phyloP scores from a whole-genome alignment of 2,797 vertebrate genomes.

The Todus mexicanus region DNA sequence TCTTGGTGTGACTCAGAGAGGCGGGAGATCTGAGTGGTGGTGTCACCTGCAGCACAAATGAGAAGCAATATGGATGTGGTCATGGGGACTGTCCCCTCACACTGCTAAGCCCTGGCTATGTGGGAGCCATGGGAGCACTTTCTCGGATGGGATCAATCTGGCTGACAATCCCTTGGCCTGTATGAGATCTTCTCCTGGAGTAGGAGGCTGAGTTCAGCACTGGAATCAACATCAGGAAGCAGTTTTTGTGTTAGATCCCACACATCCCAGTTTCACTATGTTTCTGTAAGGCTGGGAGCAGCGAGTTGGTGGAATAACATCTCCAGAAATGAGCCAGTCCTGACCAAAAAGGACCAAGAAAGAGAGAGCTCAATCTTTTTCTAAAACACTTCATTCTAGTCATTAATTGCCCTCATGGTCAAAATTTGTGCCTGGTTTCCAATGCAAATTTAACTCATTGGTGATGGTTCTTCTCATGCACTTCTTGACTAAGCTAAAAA shows the following conservation, averaged over 20 bases:
- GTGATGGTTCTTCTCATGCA: not conserved
- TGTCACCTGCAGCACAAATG: not conserved
- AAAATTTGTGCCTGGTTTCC: not conserved
- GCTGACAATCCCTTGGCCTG: not conserved
- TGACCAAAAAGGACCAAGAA: not conserved
- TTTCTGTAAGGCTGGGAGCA: not conserved
- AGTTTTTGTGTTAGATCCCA: not conserved
- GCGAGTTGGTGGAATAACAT: not conserved
- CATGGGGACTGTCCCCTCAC: not conserved
- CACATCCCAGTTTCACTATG: not conserved
- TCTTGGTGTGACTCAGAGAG: not conserved
- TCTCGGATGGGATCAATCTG: not conserved
- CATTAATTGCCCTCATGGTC: not conserved
- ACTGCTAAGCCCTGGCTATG: not conserved
- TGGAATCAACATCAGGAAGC: not conserved
- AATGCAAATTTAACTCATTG: not conserved
- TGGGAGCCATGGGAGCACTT: not conserved
- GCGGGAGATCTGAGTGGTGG: not conserved
- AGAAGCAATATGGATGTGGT: not conserved
- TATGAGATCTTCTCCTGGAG: not conserved
- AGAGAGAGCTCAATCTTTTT: not conserved
- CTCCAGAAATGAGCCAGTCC: not conserved
- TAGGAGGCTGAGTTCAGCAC: not conserved
- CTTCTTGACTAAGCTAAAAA: not conserved
- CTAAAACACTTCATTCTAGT: not conserved